Evolutionary conservation across 2,113 vertebrate genomes (phyloP).

Genomic region (Scortum barcoo): DNA sequence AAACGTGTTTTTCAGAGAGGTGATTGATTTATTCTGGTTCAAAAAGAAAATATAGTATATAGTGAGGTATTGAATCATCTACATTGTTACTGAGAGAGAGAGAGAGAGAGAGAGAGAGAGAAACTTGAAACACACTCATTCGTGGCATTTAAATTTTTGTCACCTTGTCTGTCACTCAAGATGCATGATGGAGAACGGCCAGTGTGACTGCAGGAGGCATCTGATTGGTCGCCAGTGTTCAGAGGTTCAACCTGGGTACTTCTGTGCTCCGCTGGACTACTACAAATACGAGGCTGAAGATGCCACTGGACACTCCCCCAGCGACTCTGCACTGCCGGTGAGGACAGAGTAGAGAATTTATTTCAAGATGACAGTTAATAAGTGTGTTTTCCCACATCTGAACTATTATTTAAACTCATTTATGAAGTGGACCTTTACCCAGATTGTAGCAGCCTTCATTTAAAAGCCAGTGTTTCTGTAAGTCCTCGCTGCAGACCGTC

Average conservation of each 20-base stretch:
- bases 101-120: background rate
- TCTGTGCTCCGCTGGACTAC: conserved; percentile 89
- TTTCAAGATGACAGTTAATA: too few relatives aligned
- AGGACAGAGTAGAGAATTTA: too few relatives aligned
- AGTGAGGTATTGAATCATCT: background rate
- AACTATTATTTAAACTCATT: background rate
- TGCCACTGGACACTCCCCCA: conserved; percentile 76
- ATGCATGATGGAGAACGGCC: conserved; percentile 87
- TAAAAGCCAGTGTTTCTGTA: background rate
- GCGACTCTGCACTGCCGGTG: conserved; percentile 84
- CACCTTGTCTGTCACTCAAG: conserved; percentile 64
- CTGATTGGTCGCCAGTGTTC: conserved; percentile 87
- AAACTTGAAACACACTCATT: background rate
- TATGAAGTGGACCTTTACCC: background rate
- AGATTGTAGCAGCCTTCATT: background rate
- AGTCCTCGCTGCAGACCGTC: background rate
- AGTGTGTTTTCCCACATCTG: background rate
- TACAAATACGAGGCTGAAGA: conserved; percentile 89
- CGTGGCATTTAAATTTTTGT: background rate
- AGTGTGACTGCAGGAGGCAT: conserved; percentile 88
- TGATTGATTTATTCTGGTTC: background rate
- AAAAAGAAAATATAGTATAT: background rate
- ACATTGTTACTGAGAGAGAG: background rate
- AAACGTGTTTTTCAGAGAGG: background rate
- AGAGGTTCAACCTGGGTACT: conserved; percentile 88